Evolutionary conservation across 2,888 invertebrate species (phyloP).

Genomic region (Leptinotarsa rubiginosa): DNA sequence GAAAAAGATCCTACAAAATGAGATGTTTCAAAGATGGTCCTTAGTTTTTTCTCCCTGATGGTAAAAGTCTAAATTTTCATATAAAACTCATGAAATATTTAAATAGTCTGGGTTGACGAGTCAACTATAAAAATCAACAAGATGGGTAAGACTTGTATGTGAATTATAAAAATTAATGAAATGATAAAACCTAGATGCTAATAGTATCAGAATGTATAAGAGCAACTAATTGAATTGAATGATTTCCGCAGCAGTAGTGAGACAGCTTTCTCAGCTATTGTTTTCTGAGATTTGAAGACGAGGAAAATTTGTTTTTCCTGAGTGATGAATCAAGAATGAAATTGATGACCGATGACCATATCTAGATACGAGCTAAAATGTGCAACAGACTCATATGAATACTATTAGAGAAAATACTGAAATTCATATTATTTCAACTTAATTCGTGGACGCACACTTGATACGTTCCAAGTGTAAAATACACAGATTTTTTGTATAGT

Average conservation of each 20-base stretch:
- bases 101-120: not conserved
- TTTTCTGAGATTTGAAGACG: not conserved
- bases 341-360: not conserved
- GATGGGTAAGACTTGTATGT: not conserved
- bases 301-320: not conserved
- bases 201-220: not conserved
- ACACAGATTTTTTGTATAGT: not conserved
- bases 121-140: not conserved
- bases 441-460: not conserved
- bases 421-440: not conserved
- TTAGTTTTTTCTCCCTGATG: not conserved
- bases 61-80: not conserved
- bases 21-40: not conserved
- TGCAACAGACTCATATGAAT: not conserved
- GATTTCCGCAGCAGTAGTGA: not conserved
- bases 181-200: not conserved
- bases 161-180: not conserved
- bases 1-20: not conserved
- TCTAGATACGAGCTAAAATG: not conserved
- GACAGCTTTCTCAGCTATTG: not conserved
- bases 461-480: not conserved
- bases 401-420: not conserved
- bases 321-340: not conserved
- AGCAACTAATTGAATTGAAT: not conserved
- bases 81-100: not conserved